Evolutionary conservation across 2,888 invertebrate species (phyloP), one percentile per base, ranked within the genome.

Genomic region (Melanophora roralis): DNA sequence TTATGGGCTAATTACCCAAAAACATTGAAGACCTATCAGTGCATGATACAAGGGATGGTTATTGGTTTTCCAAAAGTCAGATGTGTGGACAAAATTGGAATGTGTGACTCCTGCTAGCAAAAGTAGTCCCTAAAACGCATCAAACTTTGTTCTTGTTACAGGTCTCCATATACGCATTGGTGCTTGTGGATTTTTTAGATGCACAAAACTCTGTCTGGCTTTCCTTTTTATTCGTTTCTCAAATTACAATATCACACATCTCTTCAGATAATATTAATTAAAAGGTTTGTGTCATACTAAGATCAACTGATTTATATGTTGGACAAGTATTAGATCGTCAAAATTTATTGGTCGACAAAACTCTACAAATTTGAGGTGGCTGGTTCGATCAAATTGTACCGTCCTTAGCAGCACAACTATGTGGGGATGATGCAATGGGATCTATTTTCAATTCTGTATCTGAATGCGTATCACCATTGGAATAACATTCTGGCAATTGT

Each of bases 181-280:
- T 60, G 53, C 16, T 59, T 73, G 49, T 60, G 51, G 34, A 73
- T 72, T 49, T 27, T 73, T 64, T 53, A n/a, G n/a, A n/a, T 12
- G 12, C 11, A 69, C 64, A 53, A 53, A 53, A 16, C 36, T 49
- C 65, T 65, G 57, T 14, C 16, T 67, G 32, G 59, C 74, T 16
- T 74, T 78, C 73, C 68, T n/a, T n/a, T n/a, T n/a, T 32, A 47
- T 78, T 73, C 49, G 73, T 21, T 75, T 74, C 77, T n/a, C 47
- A 51, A 59, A 77, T 72, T 57, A 71, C 65, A 49, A 64, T 64
- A 34, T 79, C 69, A 36, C 79, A 69, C 45, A 71, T 75, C 75
- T 71, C 69, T 16, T 64, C 53, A 27, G 71, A 69, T 51, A 75
- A 27, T 27, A 27, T 27, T 27, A 27, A 27, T 27, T 27, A 5